Evolutionary conservation across 2,113 vertebrate genomes (phyloP).

Genomic region (Ctenomys sociabilis): DNA sequence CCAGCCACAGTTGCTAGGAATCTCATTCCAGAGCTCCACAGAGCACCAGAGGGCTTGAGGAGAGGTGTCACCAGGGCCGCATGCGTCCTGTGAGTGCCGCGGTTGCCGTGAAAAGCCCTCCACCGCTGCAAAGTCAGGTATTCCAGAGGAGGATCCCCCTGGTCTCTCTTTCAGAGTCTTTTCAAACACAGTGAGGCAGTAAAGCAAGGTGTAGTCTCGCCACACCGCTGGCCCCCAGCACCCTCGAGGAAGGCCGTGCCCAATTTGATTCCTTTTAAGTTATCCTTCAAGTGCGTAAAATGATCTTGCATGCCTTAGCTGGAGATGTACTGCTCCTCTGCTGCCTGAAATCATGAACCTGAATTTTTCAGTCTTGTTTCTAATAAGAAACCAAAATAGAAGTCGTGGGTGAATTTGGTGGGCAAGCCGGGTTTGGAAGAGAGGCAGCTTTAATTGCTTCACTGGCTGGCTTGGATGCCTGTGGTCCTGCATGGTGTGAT

Average conservation of each 20-base stretch:
- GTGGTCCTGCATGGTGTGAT: slow-evolving; percentile 50
- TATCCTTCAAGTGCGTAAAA: background rate
- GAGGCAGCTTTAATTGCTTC: slow-evolving; percentile 61
- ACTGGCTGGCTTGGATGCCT: slow-evolving; percentile 48
- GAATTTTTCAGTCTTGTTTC: slow-evolving; percentile 4
- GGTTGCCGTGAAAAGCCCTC: background rate
- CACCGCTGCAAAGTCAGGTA: background rate
- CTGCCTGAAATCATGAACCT: slow-evolving; percentile 4
- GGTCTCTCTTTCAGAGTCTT: background rate
- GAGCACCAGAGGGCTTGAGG: background rate
- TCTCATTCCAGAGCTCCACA: background rate
- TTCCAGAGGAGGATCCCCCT: background rate
- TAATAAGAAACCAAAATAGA: slow-evolving; percentile 14
- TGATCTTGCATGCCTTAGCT: background rate
- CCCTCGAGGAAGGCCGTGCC: background rate
- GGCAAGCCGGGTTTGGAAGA: background rate
- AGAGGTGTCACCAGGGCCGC: background rate
- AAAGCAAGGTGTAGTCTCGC: slow-evolving; percentile 16
- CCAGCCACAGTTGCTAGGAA: background rate
- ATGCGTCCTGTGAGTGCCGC: background rate
- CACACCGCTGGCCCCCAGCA: background rate
- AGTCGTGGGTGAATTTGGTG: slow-evolving; percentile 24
- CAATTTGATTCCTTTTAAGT: background rate
- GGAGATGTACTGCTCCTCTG: background rate
- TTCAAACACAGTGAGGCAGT: background rate